Evolutionary conservation across 2,113 vertebrate species (phyloP), one percentile per base, ranked within the genome.

Genomic region (Sprattus sprattus): DNA sequence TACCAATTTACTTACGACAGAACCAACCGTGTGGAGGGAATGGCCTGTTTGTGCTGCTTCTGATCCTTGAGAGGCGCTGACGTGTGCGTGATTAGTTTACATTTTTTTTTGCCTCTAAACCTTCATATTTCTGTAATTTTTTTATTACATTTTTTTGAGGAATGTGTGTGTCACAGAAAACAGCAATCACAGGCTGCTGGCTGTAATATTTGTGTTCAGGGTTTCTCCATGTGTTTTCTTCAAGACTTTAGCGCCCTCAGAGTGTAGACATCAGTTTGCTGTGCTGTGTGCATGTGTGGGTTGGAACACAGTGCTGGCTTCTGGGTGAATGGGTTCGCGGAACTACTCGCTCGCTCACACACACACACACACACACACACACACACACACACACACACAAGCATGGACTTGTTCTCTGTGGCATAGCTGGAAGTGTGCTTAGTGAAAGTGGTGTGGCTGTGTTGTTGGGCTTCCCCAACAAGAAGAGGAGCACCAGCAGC

Each of bases 1-100:
- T 90, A 81, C 86, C 86, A 86, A 90, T 90, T 87, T 88, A 88
- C 83, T 89, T 86, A 82, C 90, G 83, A 85, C 54, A 82, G 54
- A 84, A 46, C 45, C 20, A 84, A 46, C 45, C 20, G 47, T 84
- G 81, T 81, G 64, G 49, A 78, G 45, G 85, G 25, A 82, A 44
- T 52, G 67, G 45, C 18, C 54, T 54, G 83, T 83, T 87, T 75
- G 46, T 32, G 81, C 44, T 28, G 16, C 39, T 64, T 28, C 13
- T 60, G 50, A 75, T 81, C 46, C 39, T 85, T 39, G n/a, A 85
- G n/a, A 52, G 75, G 83, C 52, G 52, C 75, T 84, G 54, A 85
- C 84, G 86, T 87, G n/a, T n/a, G 25, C 78, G 75, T 78, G 75
- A 87, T 89, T 81, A 83, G 81, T 81, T 46, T 81, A 83, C 67